Base-by-base conservation (phyloP, 2,797 vertebrate genomes). In the Myotis daubentonii region DNA sequence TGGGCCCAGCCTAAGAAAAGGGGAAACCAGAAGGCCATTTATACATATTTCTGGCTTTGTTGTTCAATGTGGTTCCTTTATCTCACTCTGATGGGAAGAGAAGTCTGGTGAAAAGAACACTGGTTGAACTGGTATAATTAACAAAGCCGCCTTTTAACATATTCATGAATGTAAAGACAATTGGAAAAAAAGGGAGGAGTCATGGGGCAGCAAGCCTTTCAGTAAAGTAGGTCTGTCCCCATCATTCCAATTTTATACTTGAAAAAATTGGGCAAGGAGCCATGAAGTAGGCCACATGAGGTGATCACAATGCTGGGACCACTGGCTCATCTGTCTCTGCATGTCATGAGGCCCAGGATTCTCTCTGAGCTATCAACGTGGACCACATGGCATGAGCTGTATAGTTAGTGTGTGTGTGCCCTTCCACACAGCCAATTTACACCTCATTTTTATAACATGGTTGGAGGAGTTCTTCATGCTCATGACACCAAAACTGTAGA, bases 101-200 rank as follows among this genome's bases (percentile, higher is more conserved):
- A 83, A 94, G 94, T 23, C 44, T 85, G 36, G 25, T 13, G 12
- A 72, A 90, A 78, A 92, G 66, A 86, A 93, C 53, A 30, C 51
- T 76, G 76, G 47, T 72, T 76, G 66, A 55, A 53, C 47, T 87
- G 22, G n/a, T 85, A 68, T 93, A 68, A 92, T 94, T 78, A 89
- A 95, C 70, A 85, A 33, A 75, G 76, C 38, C 87, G 13, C 55
- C 62, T 94, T 95, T 87, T 94, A 70, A 62, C 49, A 49, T 62
- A 72, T 70, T 91, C 36, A 53, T 66, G 11, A 93, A 65, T 94
- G n/a, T 78, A 85, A 95, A 94, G 66, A 66, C 57, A 78, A 78
- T 51, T 93, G 62, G 71, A 74, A 53, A 57, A 57, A 71, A 70
- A 36, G 33, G 49, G 60, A n/a, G 57, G n/a, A 92, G 79, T 85